Conservation (phyloP, 2,888 invertebrate species). For the Archips crataeganus region DNA sequence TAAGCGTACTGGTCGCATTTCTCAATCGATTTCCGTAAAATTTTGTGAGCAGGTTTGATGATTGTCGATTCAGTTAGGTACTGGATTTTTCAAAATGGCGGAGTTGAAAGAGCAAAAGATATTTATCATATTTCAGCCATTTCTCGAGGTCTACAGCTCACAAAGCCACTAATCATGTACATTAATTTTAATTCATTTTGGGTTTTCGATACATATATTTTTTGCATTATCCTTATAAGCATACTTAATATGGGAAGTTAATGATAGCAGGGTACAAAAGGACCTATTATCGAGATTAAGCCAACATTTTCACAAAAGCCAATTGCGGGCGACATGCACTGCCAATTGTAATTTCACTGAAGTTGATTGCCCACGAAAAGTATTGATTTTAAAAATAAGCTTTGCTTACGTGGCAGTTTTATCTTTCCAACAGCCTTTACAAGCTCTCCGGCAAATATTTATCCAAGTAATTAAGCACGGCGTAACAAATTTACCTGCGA, state of each 20-base stretch:
- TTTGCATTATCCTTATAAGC: too few species aligned
- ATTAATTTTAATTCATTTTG: too few species aligned
- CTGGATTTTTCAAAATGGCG: too few species aligned
- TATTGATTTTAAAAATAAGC: neutral
- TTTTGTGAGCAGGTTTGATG: too few species aligned
- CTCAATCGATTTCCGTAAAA: too few species aligned
- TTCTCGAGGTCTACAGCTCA: too few species aligned
- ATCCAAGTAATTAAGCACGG: neutral
- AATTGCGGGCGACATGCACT: constrained; percentile 46
- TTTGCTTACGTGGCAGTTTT: neutral
- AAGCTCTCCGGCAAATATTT: constrained; percentile 24
- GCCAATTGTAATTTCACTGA: constrained; percentile 9
- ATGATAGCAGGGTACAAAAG: constrained; percentile 51
- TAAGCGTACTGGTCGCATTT: too few species aligned
- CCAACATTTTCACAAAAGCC: constrained; percentile 54
- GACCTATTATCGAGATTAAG: constrained; percentile 35
- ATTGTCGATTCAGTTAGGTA: too few species aligned
- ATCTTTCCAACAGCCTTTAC: constrained; percentile 11
- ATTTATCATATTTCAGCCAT: too few species aligned
- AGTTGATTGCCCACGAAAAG: constrained; percentile 42
- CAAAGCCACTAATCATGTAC: too few species aligned
- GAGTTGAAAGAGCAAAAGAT: too few species aligned
- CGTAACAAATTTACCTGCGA: constrained; percentile 31
- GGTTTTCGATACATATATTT: too few species aligned
- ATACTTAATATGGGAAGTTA: constrained; percentile 16